phyloP scores from a whole-genome alignment of 1,140 invertebrate species.

The Hirudo medicinalis region DNA sequence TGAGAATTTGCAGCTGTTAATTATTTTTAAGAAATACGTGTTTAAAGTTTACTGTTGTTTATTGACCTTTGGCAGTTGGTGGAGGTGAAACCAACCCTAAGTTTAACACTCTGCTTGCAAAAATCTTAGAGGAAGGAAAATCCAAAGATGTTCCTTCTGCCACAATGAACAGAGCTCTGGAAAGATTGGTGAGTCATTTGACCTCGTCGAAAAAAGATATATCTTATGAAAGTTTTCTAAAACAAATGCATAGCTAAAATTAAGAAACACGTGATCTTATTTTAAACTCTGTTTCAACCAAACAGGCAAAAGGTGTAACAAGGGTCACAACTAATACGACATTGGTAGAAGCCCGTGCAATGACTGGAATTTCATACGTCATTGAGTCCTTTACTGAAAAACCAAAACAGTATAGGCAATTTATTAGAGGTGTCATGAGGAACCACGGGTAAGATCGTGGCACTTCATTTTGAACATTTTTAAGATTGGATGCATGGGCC shows the following conservation, averaged over 20 bases:
- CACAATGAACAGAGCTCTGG: neutral
- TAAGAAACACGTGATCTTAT: neutral
- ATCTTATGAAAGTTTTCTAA: neutral
- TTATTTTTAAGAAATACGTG: neutral
- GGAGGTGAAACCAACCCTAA: neutral
- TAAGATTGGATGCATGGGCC: too few relatives aligned
- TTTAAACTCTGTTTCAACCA: too few relatives aligned
- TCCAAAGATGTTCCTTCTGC: neutral
- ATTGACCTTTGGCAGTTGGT: neutral
- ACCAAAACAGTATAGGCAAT: neutral
- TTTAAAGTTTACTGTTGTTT: too few relatives aligned
- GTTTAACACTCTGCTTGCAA: neutral
- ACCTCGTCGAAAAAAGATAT: neutral
- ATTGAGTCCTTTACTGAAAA: neutral
- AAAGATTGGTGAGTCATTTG: constrained; percentile 1
- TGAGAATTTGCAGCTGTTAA: neutral
- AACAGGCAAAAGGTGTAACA: too few relatives aligned
- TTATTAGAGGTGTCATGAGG: neutral
- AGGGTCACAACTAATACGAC: too few relatives aligned
- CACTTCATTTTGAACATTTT: too few relatives aligned
- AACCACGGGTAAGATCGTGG: neutral
- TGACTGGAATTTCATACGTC: neutral
- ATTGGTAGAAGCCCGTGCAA: neutral
- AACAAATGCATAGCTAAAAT: neutral
- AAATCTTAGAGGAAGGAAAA: neutral